Evolutionary conservation across 2,797 vertebrate genomes (phyloP).

Genomic region (Clarias laeviceps): DNA sequence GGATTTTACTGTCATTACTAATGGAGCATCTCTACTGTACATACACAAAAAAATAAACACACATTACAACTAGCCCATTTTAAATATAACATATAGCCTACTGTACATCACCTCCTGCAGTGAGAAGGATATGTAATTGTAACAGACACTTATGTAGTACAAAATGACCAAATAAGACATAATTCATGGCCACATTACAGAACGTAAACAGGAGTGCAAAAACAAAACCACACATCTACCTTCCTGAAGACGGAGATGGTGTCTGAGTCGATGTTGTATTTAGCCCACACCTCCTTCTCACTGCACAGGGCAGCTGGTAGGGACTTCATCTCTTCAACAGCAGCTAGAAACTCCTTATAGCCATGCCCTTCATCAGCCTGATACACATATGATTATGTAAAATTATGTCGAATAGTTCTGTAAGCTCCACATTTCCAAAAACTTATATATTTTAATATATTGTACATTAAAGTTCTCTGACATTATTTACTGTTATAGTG

Average conservation of each 20-base stretch:
- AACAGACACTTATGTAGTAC: too few relatives aligned
- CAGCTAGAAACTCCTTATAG: conserved; percentile 70
- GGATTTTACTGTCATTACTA: neutral
- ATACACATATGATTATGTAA: conserved; percentile 1
- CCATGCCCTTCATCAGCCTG: conserved; percentile 77
- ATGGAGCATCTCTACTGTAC: neutral
- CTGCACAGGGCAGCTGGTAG: conserved; percentile 81
- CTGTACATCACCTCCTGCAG: too few relatives aligned
- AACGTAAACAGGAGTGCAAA: neutral
- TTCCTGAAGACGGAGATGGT: conserved; percentile 83
- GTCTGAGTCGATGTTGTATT: conserved; percentile 74
- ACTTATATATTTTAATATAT: too few relatives aligned
- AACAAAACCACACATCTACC: conserved; percentile 66
- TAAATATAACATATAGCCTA: neutral
- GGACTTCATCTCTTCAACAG: conserved; percentile 66
- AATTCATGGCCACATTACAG: neutral
- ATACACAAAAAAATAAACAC: neutral
- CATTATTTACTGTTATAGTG: neutral
- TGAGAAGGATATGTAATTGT: too few relatives aligned
- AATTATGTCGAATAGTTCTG: neutral
- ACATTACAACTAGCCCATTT: neutral
- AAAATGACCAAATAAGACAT: neutral
- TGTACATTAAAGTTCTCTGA: too few relatives aligned
- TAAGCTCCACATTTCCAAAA: neutral
- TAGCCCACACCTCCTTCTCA: conserved; percentile 73